A percentile compares a stretch with the other conserved stretches of the same genome.
phyloP scores from a whole-genome alignment of 2,888 invertebrate genomes.

The Patella depressa region DNA sequence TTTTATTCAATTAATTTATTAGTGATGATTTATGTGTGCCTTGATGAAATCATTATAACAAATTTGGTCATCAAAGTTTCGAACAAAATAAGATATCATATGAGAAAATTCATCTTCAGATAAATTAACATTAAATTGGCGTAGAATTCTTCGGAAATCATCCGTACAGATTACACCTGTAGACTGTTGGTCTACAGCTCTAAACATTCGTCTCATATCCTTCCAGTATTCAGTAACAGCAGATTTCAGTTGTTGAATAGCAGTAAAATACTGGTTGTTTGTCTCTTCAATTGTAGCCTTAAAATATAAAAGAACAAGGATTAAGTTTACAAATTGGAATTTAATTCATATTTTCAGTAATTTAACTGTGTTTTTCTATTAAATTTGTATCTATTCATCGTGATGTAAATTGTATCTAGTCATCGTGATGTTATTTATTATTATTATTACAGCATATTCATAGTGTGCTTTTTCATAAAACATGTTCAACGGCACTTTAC shows the following conservation, averaged over 20 bases:
- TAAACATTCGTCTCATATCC: conserved; percentile 65
- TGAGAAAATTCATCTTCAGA: conserved; percentile 67
- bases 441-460: no score
- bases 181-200: conserved; percentile 48
- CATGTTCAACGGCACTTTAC: no score
- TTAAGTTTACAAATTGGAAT: background rate
- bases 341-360: background rate
- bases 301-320: background rate
- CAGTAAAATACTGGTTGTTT: conserved; percentile 37
- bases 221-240: conserved; percentile 66
- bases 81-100: conserved; percentile 62
- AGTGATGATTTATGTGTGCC: conserved; percentile 44
- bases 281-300: background rate
- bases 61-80: conserved; percentile 57
- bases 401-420: no score
- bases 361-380: no score
- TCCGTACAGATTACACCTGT: conserved; percentile 51
- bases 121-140: conserved; percentile 63
- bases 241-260: conserved; percentile 53
- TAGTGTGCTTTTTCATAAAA: no score
- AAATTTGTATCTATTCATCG: no score
- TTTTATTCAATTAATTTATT: no score
- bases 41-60: conserved; percentile 68
- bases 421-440: no score
- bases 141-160: conserved; percentile 62